These are phyloP conservation scores for Actinia equina DNA, from an alignment of 64 coral and sea anemone species.

Conservation along the genomic window DNA sequence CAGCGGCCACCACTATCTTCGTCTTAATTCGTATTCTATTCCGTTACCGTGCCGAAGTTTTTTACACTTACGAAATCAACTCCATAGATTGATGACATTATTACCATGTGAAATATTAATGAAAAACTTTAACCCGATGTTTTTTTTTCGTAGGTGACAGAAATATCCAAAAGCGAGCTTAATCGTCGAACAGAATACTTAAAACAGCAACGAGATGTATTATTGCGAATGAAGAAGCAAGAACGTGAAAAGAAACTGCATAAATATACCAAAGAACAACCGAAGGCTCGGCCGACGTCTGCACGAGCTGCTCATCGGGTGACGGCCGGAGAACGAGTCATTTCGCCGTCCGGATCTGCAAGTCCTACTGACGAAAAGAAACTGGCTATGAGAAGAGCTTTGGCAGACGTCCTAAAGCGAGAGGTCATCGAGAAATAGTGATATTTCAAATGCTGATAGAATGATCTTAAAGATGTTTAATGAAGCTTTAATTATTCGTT, in stretches of 20 bases:
- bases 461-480: not conserved
- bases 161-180: slow-evolving; percentile 54
- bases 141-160: slow-evolving; percentile 14
- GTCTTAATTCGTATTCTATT: too few relatives aligned
- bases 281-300: slow-evolving; percentile 79
- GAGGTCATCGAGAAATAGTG: slow-evolving; percentile 86
- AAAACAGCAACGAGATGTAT: slow-evolving; percentile 79
- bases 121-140: not conserved
- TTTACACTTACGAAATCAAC: too few relatives aligned
- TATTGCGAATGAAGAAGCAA: slow-evolving; percentile 71
- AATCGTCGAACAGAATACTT: slow-evolving; percentile 76
- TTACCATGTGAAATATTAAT: too few relatives aligned
- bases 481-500: not conserved
- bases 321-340: slow-evolving; percentile 59
- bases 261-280: slow-evolving; percentile 75
- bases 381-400: slow-evolving; percentile 77
- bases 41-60: too few relatives aligned
- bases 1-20: too few relatives aligned
- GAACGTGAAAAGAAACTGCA: slow-evolving; percentile 73
- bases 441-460: too few relatives aligned
- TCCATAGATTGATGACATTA: too few relatives aligned
- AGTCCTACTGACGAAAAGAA: slow-evolving; percentile 70
- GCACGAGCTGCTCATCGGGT: slow-evolving; percentile 66
- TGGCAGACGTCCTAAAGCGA: slow-evolving; percentile 79
- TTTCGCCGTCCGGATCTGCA: slow-evolving; percentile 24